Base-by-base conservation (phyloP, 2,113 vertebrate species). In the Aix galericulata region DNA sequence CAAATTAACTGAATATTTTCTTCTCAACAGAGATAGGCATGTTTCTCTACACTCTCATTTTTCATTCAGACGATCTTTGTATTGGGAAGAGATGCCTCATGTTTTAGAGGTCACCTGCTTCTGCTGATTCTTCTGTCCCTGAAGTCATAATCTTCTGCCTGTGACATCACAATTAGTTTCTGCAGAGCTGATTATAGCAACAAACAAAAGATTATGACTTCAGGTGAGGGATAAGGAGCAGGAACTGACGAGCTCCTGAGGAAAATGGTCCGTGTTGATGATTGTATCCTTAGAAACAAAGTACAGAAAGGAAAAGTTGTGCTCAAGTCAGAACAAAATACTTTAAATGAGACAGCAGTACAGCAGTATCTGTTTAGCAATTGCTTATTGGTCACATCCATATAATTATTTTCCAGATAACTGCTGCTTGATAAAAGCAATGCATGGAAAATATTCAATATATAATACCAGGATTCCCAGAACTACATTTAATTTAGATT, bases 131-230 rank as follows among this genome's bases (percentile, higher is more conserved):
- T 89, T 95, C 95, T 91, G 44, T 50, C 78, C 82, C 94, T 96
- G 83, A 97, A 97, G 94, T 96, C 79, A 96, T 97, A 97, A 97
- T 97, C 93, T 82, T 91, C 75, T 91, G 82, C 55, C 69, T 95
- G 94, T 97, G 96, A 97, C 96, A 98, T 97, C 97, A 97, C 90
- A 97, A 95, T 98, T 98, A 97, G 96, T 94, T 97, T 97, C 97
- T 93, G 90, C 75, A 79, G 97, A 96, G 96, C 86, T 97, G 94
- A 97, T 97, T 97, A 97, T 80, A 96, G 82, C 86, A 77, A 90
- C 67, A 93, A 79, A 91, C 89, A 94, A 96, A 97, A 68, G 94
- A 97, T 97, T 98, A 97, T 97, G 91, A 97, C 96, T 98, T 95
- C 80, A 96, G 95, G 91, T 96, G 95, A 96, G 92, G 88, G 83